phyloP scores from a whole-genome alignment of 2,888 invertebrate species.

The Chrysolina haemoptera region DNA sequence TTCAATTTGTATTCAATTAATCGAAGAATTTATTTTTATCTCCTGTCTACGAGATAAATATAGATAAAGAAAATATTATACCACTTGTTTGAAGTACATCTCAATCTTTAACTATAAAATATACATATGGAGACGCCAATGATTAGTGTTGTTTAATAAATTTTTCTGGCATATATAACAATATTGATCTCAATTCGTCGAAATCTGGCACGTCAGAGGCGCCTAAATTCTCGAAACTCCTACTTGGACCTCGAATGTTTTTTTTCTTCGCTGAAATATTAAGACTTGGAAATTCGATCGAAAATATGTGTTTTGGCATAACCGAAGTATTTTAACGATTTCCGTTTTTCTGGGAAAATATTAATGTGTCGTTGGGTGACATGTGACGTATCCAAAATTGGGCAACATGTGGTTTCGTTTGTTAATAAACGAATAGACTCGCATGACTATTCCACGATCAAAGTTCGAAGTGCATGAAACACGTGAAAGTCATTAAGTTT shows the following conservation, averaged over 20 bases:
- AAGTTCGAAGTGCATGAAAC: neutral
- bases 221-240: constrained; percentile 38
- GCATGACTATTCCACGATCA: constrained; percentile 4
- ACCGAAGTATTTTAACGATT: constrained; percentile 34
- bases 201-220: constrained; percentile 21
- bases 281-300: constrained; percentile 26
- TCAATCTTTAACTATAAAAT: neutral
- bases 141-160: constrained; percentile 9
- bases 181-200: constrained; percentile 9
- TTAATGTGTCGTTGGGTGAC: constrained; percentile 1
- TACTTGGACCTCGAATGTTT: neutral
- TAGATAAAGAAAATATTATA: neutral
- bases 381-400: constrained; percentile 6
- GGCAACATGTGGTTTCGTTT: constrained; percentile 5
- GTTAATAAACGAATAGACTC: neutral
- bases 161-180: constrained; percentile 8
- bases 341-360: constrained; percentile 33
- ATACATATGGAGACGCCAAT: constrained; percentile 1
- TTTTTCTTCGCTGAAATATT: constrained; percentile 5
- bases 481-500: neutral
- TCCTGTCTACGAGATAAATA: neutral
- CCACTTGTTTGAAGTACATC: neutral
- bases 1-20: neutral
- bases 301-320: constrained; percentile 8
- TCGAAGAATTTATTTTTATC: constrained; percentile 1